phyloP scores from a whole-genome alignment of 2,888 invertebrate species.

The Xestoiulus laeticollis region DNA sequence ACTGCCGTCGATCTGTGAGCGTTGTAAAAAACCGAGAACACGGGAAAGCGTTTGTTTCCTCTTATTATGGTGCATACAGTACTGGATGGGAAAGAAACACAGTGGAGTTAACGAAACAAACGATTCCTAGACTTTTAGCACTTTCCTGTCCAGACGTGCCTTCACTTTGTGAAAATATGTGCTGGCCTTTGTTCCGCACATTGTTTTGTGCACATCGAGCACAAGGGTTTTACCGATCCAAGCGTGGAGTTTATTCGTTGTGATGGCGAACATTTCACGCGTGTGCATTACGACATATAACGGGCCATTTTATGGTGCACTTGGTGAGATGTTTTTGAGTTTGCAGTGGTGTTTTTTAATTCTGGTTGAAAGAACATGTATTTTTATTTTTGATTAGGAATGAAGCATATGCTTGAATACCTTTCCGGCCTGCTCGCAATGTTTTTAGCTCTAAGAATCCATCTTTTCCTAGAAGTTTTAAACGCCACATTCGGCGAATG shows the following conservation, averaged over 20 bases:
- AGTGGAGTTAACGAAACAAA: background rate
- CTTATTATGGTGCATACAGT: background rate
- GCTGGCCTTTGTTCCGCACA: background rate
- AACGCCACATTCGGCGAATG: background rate
- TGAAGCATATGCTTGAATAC: background rate
- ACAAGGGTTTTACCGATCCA: background rate
- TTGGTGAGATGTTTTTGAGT: background rate
- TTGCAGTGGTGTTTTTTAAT: background rate
- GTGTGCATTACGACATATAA: background rate
- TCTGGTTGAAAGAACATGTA: background rate
- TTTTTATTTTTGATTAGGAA: background rate
- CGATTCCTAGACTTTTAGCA: background rate
- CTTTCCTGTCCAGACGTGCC: background rate
- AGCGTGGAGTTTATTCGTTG: background rate
- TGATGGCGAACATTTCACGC: background rate
- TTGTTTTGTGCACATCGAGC: background rate
- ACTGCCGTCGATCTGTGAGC: constrained; percentile 50
- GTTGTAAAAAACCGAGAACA: background rate
- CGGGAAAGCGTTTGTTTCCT: background rate
- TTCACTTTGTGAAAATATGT: background rate
- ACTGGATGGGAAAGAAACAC: background rate
- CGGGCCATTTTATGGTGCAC: too few relatives aligned
- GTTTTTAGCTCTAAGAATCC: background rate
- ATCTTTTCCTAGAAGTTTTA: background rate
- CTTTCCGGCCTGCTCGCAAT: background rate